Conservation (phyloP, 2,113 vertebrate species). For the Phalacrocorax brasilianus region DNA sequence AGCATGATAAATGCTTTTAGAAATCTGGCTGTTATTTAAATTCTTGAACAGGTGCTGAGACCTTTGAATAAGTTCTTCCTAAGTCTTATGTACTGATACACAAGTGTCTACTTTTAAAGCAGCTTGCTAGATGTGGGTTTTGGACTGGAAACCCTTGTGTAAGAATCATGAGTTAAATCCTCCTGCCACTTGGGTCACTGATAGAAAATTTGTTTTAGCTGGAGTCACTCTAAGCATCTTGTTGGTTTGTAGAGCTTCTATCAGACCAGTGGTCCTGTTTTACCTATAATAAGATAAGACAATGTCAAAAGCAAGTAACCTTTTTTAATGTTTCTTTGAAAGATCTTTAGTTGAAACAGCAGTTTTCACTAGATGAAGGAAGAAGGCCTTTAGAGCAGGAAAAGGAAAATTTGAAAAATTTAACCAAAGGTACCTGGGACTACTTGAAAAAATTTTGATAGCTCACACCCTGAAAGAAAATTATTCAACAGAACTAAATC, state of each 20-base stretch:
- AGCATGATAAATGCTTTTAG: background rate
- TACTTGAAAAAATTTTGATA: background rate
- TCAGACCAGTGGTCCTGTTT: background rate
- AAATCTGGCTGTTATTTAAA: background rate
- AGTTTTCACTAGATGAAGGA: background rate
- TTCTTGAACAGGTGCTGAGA: background rate
- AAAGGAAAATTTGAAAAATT: background rate
- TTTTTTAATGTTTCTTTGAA: background rate
- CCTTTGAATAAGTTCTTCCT: background rate
- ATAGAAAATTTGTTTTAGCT: background rate
- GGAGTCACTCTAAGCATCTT: background rate
- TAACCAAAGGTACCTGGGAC: background rate
- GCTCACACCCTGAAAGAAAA: background rate
- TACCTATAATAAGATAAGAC: background rate
- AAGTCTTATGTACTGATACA: background rate
- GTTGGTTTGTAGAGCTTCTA: background rate
- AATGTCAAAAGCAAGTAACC: background rate
- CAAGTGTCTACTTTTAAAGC: background rate
- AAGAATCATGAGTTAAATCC: accelerated
- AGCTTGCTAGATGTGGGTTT: background rate
- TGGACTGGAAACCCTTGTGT: background rate
- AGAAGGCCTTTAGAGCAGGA: background rate
- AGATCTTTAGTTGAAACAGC: background rate
- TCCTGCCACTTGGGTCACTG: background rate
- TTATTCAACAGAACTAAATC: background rate